A percentile compares a stretch with the other conserved stretches of the same genome.
Evolutionary conservation across 2,888 invertebrate species (phyloP).

Genomic region (Pomacea canaliculata): DNA sequence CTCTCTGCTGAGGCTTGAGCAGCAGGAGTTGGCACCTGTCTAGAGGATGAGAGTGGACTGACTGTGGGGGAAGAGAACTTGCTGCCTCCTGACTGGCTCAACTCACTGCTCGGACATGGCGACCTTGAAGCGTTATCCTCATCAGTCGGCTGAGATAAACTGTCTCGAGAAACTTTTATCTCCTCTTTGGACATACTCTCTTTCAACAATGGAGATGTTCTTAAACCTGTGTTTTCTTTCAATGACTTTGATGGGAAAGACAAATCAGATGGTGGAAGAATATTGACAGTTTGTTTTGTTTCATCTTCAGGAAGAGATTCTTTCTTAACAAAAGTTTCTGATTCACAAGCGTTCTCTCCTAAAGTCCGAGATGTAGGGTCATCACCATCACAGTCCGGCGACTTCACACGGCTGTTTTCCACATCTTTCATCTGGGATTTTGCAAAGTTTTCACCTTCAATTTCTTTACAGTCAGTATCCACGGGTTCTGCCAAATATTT

Average conservation of each 20-base stretch:
- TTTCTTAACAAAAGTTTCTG: too few species aligned
- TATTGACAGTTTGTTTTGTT: too few species aligned
- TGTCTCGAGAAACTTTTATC: not conserved
- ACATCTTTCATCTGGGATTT: not conserved
- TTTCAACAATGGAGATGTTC: too few species aligned
- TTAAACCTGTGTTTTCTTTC: too few species aligned
- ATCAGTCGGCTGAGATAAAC: conserved; percentile 8
- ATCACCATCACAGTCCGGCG: too few species aligned
- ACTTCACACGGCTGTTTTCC: too few species aligned
- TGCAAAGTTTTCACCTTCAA: not conserved
- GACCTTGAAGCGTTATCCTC: conserved; percentile 18
- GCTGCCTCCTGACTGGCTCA: conserved; percentile 22
- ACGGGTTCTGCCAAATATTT: not conserved
- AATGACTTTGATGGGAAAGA: too few species aligned
- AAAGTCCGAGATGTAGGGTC: too few species aligned
- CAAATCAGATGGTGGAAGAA: too few species aligned
- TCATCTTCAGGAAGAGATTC: too few species aligned
- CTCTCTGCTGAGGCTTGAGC: not conserved
- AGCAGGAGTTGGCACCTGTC: not conserved
- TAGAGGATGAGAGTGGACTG: conserved; percentile 4
- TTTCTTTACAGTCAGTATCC: conserved; percentile 4
- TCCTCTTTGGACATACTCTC: too few species aligned
- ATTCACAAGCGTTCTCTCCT: too few species aligned
- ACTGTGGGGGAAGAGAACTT: conserved; percentile 10
- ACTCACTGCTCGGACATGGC: conserved; percentile 15